A percentile compares a stretch with the other conserved stretches of the same genome.
Evolutionary conservation across 1,140 invertebrate genomes (phyloP).

Genomic region (Orius insidiosus): DNA sequence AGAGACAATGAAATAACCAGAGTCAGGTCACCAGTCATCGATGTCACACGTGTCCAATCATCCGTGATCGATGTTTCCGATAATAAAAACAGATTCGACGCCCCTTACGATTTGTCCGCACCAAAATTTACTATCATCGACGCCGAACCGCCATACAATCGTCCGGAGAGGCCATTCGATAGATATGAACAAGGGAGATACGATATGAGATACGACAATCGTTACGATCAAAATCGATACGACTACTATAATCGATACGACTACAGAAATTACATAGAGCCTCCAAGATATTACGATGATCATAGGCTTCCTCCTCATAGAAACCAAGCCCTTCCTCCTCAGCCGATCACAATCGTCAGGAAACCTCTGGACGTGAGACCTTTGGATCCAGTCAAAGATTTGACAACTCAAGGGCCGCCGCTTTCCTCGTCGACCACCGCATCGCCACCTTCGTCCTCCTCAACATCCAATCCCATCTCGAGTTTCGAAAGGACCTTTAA

Average conservation of each 20-base stretch:
- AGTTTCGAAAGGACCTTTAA: constrained; percentile 11
- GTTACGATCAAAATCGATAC: constrained; percentile 1
- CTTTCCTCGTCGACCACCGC: not conserved
- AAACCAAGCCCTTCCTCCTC: not conserved
- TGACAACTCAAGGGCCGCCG: not conserved
- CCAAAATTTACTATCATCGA: constrained; percentile 17
- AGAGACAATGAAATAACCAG: constrained; percentile 16
- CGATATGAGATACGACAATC: too few species aligned
- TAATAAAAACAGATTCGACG: not conserved
- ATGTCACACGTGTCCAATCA: constrained; percentile 6
- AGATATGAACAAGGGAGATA: constrained; percentile 38
- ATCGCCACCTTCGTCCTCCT: not conserved
- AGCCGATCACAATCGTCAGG: constrained; percentile 2
- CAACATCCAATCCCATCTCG: not conserved
- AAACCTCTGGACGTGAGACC: constrained; percentile 4
- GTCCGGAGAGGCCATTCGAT: constrained; percentile 34
- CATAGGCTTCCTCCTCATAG: constrained; percentile 2
- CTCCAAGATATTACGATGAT: not conserved
- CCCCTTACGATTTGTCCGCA: constrained; percentile 2
- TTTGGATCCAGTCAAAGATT: constrained; percentile 1
- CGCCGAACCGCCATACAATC: constrained; percentile 15
- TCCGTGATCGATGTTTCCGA: not conserved
- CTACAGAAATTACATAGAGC: not conserved
- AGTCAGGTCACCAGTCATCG: constrained; percentile 14
- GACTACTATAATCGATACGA: not conserved